Evolutionary conservation across 2,888 invertebrate species (phyloP).

Genomic region (Ochlodes sylvanus): DNA sequence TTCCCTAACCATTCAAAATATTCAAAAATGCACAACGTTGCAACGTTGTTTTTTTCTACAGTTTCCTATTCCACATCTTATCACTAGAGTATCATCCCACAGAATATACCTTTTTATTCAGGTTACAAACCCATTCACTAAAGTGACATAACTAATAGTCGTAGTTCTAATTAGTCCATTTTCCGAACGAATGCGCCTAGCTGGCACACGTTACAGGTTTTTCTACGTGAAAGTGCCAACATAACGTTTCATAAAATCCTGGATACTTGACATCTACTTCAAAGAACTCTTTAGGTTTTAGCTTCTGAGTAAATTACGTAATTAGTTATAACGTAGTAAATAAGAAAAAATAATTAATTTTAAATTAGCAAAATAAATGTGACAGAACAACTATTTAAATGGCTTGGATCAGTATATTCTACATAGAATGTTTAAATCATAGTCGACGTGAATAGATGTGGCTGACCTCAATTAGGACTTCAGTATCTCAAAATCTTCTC

Average conservation of each 20-base stretch:
- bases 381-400: no score
- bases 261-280: conserved; percentile 23
- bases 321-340: conserved; percentile 10
- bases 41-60: no score
- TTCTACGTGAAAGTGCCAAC: conserved; percentile 16
- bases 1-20: no score
- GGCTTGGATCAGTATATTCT: no score
- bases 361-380: no score
- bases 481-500: no score
- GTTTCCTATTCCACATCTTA: no score
- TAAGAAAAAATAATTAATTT: neutral
- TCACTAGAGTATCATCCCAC: no score
- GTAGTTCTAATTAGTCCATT: conserved; percentile 32
- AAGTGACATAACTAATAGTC: conserved; percentile 8
- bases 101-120: neutral
- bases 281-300: conserved; percentile 13
- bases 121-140: neutral
- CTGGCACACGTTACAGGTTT: conserved; percentile 25
- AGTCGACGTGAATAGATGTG: no score
- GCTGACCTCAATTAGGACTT: no score
- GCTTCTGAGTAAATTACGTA: conserved; percentile 5
- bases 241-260: conserved; percentile 27
- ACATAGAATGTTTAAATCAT: no score
- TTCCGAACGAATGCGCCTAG: conserved; percentile 16
- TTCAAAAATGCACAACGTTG: no score